A percentile compares a stretch with the other conserved stretches of the same genome.
phyloP scores from a whole-genome alignment of 2,888 invertebrate species.

The Parapristionchus giblindavisi region DNA sequence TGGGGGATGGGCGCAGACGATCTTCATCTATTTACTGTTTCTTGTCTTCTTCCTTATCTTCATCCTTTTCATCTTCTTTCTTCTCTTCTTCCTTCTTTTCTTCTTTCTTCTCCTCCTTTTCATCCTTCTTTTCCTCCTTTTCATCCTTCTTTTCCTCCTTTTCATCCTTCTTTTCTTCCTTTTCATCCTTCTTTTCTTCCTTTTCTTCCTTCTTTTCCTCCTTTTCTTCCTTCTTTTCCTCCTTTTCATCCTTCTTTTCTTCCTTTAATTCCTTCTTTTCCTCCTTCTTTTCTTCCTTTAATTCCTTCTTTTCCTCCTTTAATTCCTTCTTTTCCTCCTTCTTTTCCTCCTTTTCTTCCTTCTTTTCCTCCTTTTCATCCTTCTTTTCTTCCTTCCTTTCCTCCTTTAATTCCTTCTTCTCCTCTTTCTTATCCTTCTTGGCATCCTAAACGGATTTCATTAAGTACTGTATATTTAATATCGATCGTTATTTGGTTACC shows the following conservation, averaged over 20 bases:
- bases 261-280: constrained; percentile 5
- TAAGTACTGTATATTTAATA: neutral
- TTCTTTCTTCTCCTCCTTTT: neutral
- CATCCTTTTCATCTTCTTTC: neutral
- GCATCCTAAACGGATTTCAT: no score
- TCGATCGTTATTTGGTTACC: no score
- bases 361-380: neutral
- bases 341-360: neutral
- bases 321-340: neutral
- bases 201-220: neutral
- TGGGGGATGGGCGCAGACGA: no score
- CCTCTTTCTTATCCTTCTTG: constrained; percentile 14
- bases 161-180: neutral
- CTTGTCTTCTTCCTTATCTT: neutral
- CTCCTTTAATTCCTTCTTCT: neutral
- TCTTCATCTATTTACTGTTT: neutral
- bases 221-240: constrained; percentile 1
- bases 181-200: neutral
- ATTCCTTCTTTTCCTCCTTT: neutral
- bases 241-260: constrained; percentile 4
- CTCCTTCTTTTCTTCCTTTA: constrained; percentile 1
- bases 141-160: neutral
- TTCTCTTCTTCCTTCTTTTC: neutral
- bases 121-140: neutral
- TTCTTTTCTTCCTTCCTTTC: neutral